Conservation (phyloP, 1,140 invertebrate genomes). For the Linepithema humile region DNA sequence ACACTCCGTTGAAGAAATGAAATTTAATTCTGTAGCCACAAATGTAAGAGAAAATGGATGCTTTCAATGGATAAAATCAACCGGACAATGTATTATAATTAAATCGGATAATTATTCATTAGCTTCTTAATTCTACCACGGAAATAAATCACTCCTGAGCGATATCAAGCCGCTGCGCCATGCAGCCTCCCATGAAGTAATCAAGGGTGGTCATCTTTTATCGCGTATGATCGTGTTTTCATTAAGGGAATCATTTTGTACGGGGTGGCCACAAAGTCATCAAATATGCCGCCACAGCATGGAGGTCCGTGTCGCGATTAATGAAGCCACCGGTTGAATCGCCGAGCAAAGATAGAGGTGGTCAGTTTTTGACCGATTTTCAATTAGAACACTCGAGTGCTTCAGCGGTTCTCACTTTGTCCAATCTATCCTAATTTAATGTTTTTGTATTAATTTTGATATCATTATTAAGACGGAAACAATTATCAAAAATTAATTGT, state of each 20-base stretch:
- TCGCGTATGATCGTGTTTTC: constrained; percentile 73
- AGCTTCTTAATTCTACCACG: constrained; percentile 25
- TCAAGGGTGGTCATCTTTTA: constrained; percentile 61
- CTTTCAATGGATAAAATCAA: not conserved
- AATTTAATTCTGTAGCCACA: constrained; percentile 20
- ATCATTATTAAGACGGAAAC: not conserved
- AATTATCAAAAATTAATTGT: not conserved
- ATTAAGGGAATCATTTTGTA: constrained; percentile 74
- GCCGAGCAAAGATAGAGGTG: constrained; percentile 63
- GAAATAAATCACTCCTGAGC: constrained; percentile 41
- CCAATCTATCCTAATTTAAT: not conserved
- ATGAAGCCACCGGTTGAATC: constrained; percentile 72
- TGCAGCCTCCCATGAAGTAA: constrained; percentile 43
- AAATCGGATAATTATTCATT: constrained; percentile 54
- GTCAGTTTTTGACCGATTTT: constrained; percentile 69
- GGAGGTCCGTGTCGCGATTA: constrained; percentile 72
- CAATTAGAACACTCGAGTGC: constrained; percentile 64
- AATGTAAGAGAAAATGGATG: not conserved
- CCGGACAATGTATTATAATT: constrained; percentile 39
- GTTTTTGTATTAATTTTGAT: not conserved
- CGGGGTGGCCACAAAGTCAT: constrained; percentile 65
- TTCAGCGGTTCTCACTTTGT: constrained; percentile 64
- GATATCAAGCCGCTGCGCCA: constrained; percentile 14
- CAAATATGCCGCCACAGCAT: constrained; percentile 65
- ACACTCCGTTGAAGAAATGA: not conserved